Evolutionary conservation across 2,797 vertebrate genomes (phyloP).

Genomic region (Glyptemys insculpta): DNA sequence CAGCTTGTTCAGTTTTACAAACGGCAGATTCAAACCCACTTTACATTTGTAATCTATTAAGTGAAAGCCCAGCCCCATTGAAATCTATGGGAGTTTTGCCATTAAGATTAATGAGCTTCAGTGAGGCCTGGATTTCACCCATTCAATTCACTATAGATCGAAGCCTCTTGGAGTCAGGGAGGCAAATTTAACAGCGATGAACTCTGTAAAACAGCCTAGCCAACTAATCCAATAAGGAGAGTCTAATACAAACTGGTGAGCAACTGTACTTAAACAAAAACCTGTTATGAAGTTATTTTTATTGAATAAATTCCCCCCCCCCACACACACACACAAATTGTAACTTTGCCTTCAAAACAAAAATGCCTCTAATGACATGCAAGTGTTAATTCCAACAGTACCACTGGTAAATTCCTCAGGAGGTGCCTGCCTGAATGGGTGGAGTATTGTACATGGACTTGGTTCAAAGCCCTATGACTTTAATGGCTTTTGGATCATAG

Average conservation of each 20-base stretch:
- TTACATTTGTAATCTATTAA: neutral
- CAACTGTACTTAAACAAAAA: slow-evolving; percentile 11
- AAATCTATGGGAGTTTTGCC: neutral
- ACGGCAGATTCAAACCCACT: neutral
- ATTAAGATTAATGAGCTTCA: neutral
- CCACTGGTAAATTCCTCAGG: neutral
- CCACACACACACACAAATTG: neutral
- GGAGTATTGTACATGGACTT: neutral
- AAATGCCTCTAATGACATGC: neutral
- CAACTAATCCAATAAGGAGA: slow-evolving; percentile 23
- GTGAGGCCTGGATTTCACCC: neutral
- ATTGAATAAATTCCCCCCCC: neutral
- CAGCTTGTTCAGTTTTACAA: neutral
- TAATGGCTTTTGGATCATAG: neutral
- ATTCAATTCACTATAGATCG: neutral
- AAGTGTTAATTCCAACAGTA: neutral
- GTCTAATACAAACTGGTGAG: neutral
- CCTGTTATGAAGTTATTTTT: slow-evolving; percentile 24
- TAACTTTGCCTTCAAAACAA: slow-evolving; percentile 12
- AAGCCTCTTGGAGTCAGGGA: neutral
- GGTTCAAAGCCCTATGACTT: neutral
- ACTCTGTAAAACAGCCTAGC: neutral
- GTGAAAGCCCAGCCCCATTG: neutral
- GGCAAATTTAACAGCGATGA: neutral
- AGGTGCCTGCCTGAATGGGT: neutral